These are phyloP conservation scores for Drosophila dunni DNA, from an alignment of 1,140 invertebrate species.

Conservation along the genomic window DNA sequence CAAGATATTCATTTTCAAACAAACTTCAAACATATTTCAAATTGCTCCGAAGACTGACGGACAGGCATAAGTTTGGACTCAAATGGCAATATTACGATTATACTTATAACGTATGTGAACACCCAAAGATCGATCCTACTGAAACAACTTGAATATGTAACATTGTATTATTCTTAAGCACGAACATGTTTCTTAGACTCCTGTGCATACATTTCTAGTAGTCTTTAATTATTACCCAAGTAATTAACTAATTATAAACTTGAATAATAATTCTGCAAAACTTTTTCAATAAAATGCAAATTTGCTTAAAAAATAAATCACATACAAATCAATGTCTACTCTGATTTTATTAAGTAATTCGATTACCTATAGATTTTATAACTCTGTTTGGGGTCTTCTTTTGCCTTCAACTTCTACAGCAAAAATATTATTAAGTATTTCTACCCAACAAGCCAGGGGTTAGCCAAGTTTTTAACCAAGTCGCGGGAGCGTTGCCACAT, in stretches of 20 bases:
- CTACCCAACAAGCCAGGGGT: no score
- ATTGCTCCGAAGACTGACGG: constrained; percentile 66
- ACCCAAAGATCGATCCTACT: constrained; percentile 69
- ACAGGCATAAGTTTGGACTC: constrained; percentile 50
- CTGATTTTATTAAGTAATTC: neutral
- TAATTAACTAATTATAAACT: constrained; percentile 51
- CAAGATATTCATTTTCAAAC: constrained; percentile 18
- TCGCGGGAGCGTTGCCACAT: neutral
- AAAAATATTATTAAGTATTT: neutral
- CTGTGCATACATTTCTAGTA: constrained; percentile 43
- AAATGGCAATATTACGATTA: constrained; percentile 37
- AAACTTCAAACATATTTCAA: constrained; percentile 21
- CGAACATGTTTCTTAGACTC: constrained; percentile 20
- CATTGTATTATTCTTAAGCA: constrained; percentile 41
- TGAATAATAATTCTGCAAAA: constrained; percentile 44
- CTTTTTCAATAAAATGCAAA: constrained; percentile 51
- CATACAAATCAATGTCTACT: neutral
- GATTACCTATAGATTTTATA: no score
- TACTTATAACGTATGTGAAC: constrained; percentile 42
- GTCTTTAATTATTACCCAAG: constrained; percentile 49
- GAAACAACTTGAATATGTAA: constrained; percentile 32
- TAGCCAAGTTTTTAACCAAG: constrained; percentile 11
- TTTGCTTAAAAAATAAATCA: constrained; percentile 33
- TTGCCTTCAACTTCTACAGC: neutral
- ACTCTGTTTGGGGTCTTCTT: no score